Conservation (phyloP, 2,888 invertebrate genomes). For the Willowsia nigromaculata region DNA sequence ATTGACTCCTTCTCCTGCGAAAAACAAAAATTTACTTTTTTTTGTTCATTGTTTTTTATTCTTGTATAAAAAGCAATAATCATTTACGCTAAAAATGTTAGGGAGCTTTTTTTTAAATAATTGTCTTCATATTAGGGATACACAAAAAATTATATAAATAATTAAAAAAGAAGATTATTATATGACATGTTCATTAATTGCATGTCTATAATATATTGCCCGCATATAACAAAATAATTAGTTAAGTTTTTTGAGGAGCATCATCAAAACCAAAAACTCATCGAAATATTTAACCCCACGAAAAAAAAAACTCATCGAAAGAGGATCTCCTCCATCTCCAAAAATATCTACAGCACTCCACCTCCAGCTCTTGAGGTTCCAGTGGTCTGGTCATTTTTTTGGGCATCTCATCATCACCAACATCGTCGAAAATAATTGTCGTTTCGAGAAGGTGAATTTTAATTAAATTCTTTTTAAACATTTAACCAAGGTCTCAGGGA, state of each 20-base stretch:
- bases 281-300: neutral
- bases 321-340: too few species aligned
- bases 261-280: neutral
- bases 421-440: constrained; percentile 4
- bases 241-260: neutral
- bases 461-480: too few species aligned
- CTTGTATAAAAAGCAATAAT: neutral
- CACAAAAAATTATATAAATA: too few species aligned
- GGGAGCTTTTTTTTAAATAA: too few species aligned
- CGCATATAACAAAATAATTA: neutral
- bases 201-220: neutral
- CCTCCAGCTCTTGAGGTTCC: too few species aligned
- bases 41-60: neutral
- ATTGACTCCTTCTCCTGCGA: too few species aligned
- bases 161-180: neutral
- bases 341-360: too few species aligned
- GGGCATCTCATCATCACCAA: constrained; percentile 22
- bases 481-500: too few species aligned
- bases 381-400: too few species aligned
- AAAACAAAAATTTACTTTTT: neutral
- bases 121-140: too few species aligned
- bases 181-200: neutral
- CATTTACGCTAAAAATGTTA: neutral
- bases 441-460: constrained; percentile 20
- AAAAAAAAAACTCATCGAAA: neutral